Conservation (phyloP, 1,140 invertebrate genomes). For the Nymphalis io region DNA sequence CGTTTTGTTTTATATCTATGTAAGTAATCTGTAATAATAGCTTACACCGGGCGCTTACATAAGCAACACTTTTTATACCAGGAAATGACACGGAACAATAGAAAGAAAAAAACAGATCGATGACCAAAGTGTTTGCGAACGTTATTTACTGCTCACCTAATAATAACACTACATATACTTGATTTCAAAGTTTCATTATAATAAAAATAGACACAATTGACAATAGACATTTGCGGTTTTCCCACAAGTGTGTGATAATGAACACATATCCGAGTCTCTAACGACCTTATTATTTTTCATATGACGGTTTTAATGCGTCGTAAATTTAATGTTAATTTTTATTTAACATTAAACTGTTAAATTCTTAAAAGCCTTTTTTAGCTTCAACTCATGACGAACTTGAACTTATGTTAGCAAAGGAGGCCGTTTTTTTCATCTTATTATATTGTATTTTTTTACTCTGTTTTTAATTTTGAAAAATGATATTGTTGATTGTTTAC, state of each 20-base stretch:
- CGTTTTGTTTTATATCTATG: too few relatives aligned
- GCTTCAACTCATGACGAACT: neutral
- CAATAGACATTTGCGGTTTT: conserved; percentile 24
- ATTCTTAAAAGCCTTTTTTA: neutral
- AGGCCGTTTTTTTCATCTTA: neutral
- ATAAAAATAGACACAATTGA: conserved; percentile 18
- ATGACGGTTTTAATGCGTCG: neutral
- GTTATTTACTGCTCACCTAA: too few relatives aligned
- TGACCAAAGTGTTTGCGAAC: too few relatives aligned
- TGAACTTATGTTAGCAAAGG: neutral
- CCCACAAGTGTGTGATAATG: conserved; percentile 27
- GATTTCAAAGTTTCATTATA: conserved; percentile 3
- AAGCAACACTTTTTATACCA: too few relatives aligned
- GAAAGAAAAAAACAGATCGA: too few relatives aligned
- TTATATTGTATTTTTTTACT: neutral
- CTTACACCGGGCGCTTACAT: too few relatives aligned
- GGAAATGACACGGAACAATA: too few relatives aligned
- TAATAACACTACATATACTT: neutral
- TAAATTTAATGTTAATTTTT: conserved; percentile 6
- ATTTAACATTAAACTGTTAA: neutral
- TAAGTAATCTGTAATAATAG: too few relatives aligned
- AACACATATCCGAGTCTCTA: conserved; percentile 15
- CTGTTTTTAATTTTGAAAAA: neutral
- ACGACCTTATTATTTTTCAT: conserved; percentile 13
- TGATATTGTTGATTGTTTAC: neutral